Evolutionary conservation across 2,113 vertebrate species (phyloP), one percentile per base, ranked within the genome.

Genomic region (Caloenas nicobarica): DNA sequence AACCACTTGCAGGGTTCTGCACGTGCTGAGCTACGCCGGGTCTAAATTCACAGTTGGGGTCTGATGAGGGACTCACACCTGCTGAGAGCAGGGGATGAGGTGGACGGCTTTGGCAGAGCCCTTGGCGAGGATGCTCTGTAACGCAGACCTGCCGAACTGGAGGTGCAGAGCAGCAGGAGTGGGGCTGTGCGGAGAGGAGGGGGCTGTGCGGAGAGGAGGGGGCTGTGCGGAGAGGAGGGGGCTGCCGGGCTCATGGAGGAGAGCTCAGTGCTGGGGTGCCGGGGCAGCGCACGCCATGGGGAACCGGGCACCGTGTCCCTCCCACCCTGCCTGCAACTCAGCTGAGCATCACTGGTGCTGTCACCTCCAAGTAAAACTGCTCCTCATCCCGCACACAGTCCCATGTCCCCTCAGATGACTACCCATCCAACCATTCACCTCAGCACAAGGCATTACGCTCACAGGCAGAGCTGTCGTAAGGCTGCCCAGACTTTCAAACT

Each of bases 151-250:
- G 2, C 24, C 0, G 3, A n/a, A 28, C n/a, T 48, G 34, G 28
- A 48, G 56, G 42, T 19, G n/a, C 56, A 21, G 56, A 62, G 77
- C 54, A 44, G 42, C 56, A 31, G 56, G 69, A 62, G 15, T 2
- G 1, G 15, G 48, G 24, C 38, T 7, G 0, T 1, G 6, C 0
- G 0, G 57, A 50, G 22, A 70, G 36, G 33, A n/a, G n/a, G n/a
- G n/a, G n/a, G n/a, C n/a, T n/a, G n/a, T n/a, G n/a, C n/a, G n/a
- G n/a, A n/a, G n/a, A n/a, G 54, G 69, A 62, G 15, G 1, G 15
- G 46, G 23, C 44, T 7, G 0, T 1, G 6, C 0, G 0, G 57
- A 40, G 23, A 70, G n/a, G n/a, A 64, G 48, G 1, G 68, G 40
- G 13, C 40, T 56, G 50, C 18, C 1, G 4, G 68, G 44, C 44